These are phyloP conservation scores for Benthosema pterotum DNA, from an alignment of 2,797 vertebrate species.

Conservation along the genomic window DNA sequence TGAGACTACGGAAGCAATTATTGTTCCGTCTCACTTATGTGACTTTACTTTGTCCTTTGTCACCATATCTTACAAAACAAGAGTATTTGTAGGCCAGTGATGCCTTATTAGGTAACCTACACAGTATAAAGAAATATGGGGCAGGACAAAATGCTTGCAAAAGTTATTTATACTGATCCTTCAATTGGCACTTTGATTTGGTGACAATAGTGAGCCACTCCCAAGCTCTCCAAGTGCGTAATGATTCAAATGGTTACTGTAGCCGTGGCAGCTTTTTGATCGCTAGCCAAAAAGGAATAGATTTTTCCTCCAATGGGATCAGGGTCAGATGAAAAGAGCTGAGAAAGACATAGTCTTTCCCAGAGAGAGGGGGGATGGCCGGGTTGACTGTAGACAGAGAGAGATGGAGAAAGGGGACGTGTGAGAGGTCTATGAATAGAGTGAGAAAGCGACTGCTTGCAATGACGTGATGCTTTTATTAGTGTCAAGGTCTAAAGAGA, in stretches of 20 bases:
- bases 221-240: slow-evolving; percentile 35
- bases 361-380: neutral
- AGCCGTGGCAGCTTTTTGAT: slow-evolving; percentile 48
- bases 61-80: too few relatives aligned
- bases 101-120: neutral
- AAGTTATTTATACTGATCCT: slow-evolving; percentile 30
- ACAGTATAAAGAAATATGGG: slow-evolving; percentile 11
- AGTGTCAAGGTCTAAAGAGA: slow-evolving; percentile 21
- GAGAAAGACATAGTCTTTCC: slow-evolving; percentile 6
- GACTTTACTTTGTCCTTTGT: too few relatives aligned
- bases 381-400: neutral
- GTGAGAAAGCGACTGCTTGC: slow-evolving; percentile 8
- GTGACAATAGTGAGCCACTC: slow-evolving; percentile 48
- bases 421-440: slow-evolving; percentile 27
- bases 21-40: neutral
- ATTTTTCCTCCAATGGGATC: slow-evolving; percentile 57
- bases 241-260: slow-evolving; percentile 40
- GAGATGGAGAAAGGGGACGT: slow-evolving; percentile 7
- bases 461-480: neutral
- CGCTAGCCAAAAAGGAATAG: slow-evolving; percentile 57
- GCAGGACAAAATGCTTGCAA: slow-evolving; percentile 17
- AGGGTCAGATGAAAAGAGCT: slow-evolving; percentile 23
- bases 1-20: slow-evolving; percentile 17
- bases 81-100: neutral
- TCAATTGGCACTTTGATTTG: slow-evolving; percentile 30